These are phyloP conservation scores for Narcine bancroftii DNA, from an alignment of 2,113 vertebrate genomes.

Conservation along the genomic window DNA sequence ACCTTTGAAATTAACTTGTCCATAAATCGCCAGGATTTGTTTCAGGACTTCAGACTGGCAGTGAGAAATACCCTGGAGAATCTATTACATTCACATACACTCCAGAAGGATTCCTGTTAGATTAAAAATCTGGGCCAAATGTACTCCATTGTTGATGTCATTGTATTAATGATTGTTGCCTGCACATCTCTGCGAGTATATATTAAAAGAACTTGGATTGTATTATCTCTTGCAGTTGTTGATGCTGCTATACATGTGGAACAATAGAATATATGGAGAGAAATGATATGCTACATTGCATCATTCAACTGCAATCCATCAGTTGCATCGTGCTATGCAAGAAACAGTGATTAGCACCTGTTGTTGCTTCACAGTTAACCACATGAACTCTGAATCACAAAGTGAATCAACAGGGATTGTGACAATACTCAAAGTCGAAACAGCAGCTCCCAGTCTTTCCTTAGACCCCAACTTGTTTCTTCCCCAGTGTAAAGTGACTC, in stretches of 20 bases:
- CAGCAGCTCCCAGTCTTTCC: background rate
- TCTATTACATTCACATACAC: background rate
- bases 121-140: background rate
- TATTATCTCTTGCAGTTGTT: background rate
- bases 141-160: background rate
- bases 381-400: background rate
- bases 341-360: background rate
- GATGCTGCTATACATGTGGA: background rate
- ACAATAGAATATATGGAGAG: background rate
- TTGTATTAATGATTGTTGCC: background rate
- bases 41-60: background rate
- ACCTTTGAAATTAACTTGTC: too few species aligned
- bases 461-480: background rate
- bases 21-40: background rate
- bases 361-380: background rate
- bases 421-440: background rate
- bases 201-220: background rate
- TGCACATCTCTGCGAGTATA: background rate
- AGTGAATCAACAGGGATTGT: background rate
- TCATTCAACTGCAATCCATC: background rate
- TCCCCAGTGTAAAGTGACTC: constrained; percentile 1
- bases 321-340: background rate
- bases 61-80: background rate
- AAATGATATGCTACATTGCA: background rate
- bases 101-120: background rate